Evolutionary conservation across 1,140 invertebrate genomes (phyloP).

Genomic region (Neodiprion pinetum): DNA sequence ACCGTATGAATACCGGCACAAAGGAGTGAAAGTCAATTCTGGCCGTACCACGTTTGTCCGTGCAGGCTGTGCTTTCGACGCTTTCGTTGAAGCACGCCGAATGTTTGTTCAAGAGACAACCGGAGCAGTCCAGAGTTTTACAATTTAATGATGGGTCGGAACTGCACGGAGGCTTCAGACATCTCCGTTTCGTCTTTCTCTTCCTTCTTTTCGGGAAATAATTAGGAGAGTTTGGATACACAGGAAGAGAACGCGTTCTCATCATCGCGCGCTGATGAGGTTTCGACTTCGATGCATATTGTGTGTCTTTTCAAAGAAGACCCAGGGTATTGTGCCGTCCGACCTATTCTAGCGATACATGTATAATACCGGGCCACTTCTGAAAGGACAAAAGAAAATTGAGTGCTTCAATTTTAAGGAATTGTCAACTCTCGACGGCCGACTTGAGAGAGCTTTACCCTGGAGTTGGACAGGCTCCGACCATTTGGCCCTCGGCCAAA

Average conservation of each 20-base stretch:
- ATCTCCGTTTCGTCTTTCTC: too few relatives aligned
- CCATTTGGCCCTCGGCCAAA: background rate
- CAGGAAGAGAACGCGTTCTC: too few relatives aligned
- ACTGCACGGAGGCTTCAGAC: too few relatives aligned
- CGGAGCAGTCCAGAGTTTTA: too few relatives aligned
- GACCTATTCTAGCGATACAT: background rate
- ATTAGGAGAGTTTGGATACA: too few relatives aligned
- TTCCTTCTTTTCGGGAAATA: too few relatives aligned
- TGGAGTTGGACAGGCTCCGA: background rate
- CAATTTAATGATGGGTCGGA: too few relatives aligned
- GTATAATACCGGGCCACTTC: background rate
- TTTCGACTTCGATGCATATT: background rate
- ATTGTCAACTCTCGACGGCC: background rate
- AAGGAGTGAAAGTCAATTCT: background rate
- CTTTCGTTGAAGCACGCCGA: too few relatives aligned
- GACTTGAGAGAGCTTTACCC: background rate
- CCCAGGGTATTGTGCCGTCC: background rate
- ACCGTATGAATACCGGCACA: background rate
- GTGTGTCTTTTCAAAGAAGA: background rate
- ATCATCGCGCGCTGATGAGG: background rate
- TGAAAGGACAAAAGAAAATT: background rate
- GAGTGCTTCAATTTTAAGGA: background rate
- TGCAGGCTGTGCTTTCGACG: too few relatives aligned
- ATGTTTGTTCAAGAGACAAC: too few relatives aligned
- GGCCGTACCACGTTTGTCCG: background rate